A percentile compares a stretch with the other conserved stretches of the same genome.
Evolutionary conservation across 2,888 invertebrate genomes (phyloP).

Genomic region (Boloria euphrosyne): DNA sequence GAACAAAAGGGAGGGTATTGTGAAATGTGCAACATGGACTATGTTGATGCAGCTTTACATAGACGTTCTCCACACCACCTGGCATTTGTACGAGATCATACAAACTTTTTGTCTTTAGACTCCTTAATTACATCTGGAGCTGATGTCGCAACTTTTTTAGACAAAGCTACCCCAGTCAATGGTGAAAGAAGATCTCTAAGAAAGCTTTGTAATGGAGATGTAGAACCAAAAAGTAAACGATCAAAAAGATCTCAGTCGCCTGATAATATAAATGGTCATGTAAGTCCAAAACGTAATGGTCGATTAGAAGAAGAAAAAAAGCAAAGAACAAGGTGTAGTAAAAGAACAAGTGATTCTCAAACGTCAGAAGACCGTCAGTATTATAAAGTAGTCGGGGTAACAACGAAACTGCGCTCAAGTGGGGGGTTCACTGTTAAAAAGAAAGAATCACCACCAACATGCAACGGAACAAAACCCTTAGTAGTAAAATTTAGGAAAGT

Average conservation of each 20-base stretch:
- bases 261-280: slow-evolving; percentile 56
- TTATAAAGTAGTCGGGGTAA: slow-evolving; percentile 88
- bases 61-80: slow-evolving; percentile 88
- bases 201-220: slow-evolving; percentile 70
- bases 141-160: slow-evolving; percentile 86
- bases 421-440: slow-evolving; percentile 64
- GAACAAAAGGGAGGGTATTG: slow-evolving; percentile 85
- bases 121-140: slow-evolving; percentile 85
- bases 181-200: slow-evolving; percentile 66
- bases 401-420: slow-evolving; percentile 86
- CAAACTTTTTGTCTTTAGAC: slow-evolving; percentile 89
- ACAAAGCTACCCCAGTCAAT: slow-evolving; percentile 76
- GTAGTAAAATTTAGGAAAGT: slow-evolving; percentile 90
- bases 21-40: slow-evolving; percentile 90
- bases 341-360: slow-evolving; percentile 52
- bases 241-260: slow-evolving; percentile 61
- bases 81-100: slow-evolving; percentile 87
- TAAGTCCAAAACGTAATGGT: slow-evolving; percentile 63
- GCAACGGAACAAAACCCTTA: slow-evolving; percentile 80
- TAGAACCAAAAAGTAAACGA: slow-evolving; percentile 55
- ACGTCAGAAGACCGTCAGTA: slow-evolving; percentile 75
- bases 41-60: slow-evolving; percentile 86
- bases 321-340: slow-evolving; percentile 66
- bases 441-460: slow-evolving; percentile 72
- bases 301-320: slow-evolving; percentile 59